These are phyloP conservation scores for Coregonus suidteri DNA, from an alignment of 2,797 vertebrate genomes.

Conservation along the genomic window DNA sequence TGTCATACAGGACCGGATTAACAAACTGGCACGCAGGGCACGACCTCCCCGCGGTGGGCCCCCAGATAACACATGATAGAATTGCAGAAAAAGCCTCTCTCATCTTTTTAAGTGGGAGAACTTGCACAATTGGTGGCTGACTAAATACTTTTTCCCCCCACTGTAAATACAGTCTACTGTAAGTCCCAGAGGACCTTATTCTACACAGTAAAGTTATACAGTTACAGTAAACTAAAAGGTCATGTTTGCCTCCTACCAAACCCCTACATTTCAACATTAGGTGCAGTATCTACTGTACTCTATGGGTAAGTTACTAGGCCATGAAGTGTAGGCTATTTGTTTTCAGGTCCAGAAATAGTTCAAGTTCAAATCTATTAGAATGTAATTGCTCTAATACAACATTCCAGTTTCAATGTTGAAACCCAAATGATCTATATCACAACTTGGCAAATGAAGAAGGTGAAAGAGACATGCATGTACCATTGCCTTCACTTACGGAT, in stretches of 20 bases:
- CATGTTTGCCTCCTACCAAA: not conserved
- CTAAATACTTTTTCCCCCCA: no score
- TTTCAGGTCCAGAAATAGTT: not conserved
- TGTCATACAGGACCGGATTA: no score
- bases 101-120: no score
- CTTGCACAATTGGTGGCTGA: no score
- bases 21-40: no score
- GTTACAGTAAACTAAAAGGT: not conserved
- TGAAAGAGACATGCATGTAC: no score
- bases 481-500: no score
- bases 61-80: no score
- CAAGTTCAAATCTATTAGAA: not conserved
- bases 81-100: no score
- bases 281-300: not conserved
- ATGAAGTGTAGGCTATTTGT: not conserved
- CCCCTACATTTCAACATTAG: not conserved
- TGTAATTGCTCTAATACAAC: not conserved
- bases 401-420: not conserved
- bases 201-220: not conserved
- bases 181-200: slow-evolving; percentile 24
- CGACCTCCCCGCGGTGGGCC: no score
- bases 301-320: not conserved
- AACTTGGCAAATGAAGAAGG: no score
- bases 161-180: slow-evolving; percentile 23
- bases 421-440: no score